phyloP scores from a whole-genome alignment of 2,113 vertebrate species.

The Dipodomys merriami region DNA sequence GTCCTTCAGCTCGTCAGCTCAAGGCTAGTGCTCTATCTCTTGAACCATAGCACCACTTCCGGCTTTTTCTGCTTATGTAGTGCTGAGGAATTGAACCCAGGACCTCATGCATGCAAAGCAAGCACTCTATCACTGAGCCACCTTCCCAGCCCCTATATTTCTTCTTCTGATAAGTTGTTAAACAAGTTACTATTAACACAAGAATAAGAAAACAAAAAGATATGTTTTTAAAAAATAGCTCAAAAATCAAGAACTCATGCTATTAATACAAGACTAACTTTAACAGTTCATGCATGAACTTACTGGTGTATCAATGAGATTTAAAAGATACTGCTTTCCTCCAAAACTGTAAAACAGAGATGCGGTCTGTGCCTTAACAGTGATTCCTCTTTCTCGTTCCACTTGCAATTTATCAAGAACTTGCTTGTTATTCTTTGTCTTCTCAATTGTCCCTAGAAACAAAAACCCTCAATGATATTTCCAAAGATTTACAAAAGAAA shows the following conservation, averaged over 20 bases:
- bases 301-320: constrained; percentile 98
- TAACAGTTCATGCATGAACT: constrained; percentile 71
- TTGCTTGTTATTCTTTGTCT: constrained; percentile 94
- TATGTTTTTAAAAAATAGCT: not conserved
- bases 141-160: not conserved
- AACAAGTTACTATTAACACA: constrained; percentile 17
- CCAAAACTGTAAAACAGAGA: constrained; percentile 92
- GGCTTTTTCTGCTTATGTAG: too few relatives aligned
- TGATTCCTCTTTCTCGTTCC: constrained; percentile 97
- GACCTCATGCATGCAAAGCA: too few relatives aligned
- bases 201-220: constrained; percentile 19
- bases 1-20: too few relatives aligned
- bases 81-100: too few relatives aligned
- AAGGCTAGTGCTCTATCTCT: too few relatives aligned
- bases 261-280: not conserved
- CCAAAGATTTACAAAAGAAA: not conserved
- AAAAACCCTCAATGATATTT: constrained; percentile 40
- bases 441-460: constrained; percentile 93
- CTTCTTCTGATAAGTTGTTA: not conserved
- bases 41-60: too few relatives aligned
- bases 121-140: too few relatives aligned
- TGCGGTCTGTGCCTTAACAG: constrained; percentile 98
- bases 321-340: constrained; percentile 93
- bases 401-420: constrained; percentile 98
- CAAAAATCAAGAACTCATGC: not conserved